Percentiles rank a stretch among this genome's conserved stretches.
Evolutionary conservation across 2,113 vertebrate species (phyloP).

Genomic region (Asarcornis scutulata): DNA sequence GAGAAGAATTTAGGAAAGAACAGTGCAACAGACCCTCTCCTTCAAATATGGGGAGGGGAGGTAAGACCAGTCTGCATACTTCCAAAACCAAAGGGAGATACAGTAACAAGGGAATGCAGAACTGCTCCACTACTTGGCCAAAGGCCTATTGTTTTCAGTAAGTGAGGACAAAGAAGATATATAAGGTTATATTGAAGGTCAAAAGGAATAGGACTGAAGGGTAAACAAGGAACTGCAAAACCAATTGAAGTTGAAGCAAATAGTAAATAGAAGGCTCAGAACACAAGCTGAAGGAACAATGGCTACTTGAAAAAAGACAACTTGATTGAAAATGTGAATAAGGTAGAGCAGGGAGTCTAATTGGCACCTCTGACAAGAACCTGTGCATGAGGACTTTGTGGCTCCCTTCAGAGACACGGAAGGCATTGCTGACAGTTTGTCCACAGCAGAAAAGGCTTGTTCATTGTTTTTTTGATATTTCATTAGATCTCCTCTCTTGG

Average conservation of each 20-base stretch:
- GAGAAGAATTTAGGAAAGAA: background rate
- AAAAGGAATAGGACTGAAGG: background rate
- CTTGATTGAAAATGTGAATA: background rate
- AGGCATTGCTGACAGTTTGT: background rate
- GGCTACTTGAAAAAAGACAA: background rate
- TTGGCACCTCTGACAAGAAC: background rate
- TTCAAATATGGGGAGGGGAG: background rate
- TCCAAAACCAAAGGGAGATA: background rate
- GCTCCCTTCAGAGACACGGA: background rate
- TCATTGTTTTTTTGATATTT: background rate
- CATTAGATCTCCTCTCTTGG: background rate
- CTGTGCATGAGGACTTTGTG: background rate
- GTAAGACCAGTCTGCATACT: background rate
- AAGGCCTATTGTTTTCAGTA: background rate
- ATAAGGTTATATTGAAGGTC: background rate
- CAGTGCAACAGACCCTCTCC: background rate
- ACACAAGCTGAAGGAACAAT: background rate
- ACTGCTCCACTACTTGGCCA: background rate
- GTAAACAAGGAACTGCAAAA: background rate
- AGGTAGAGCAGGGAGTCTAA: background rate
- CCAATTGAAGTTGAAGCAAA: background rate
- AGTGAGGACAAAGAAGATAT: background rate
- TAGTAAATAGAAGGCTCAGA: background rate
- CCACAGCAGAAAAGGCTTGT: background rate
- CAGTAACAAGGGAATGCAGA: background rate